Base-by-base conservation (phyloP, 2,113 vertebrate genomes). In the Salminus brasiliensis region DNA sequence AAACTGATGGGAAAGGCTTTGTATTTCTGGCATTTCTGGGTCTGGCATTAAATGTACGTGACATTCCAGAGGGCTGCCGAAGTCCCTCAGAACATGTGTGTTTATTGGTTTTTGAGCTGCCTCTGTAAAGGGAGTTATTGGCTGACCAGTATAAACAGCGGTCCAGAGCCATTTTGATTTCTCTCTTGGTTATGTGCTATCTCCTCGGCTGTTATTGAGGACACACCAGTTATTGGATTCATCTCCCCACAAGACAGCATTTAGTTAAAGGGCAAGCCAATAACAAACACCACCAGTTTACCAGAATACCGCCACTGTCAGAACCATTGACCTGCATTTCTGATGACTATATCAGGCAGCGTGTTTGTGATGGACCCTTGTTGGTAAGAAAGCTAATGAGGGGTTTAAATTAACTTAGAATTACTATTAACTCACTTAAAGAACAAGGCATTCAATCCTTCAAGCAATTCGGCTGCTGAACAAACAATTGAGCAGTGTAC, bases 31-130 rank as follows among this genome's bases (percentile, higher is more conserved):
- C 45, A 7, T n/a, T n/a, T n/a, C 43, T 6, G 36, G 30, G 0
- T n/a, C 30, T n/a, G 18, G 41, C 41, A 62, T 60, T 66, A 47
- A 72, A 47, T 29, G 30, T 43, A 49, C 30, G 15, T 66, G 32
- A 13, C 36, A 30, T 55, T 78, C 47, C 76, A 77, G 65, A 69
- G 80, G 79, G 81, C 72, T 70, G 75, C 27, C 6, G 27, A 52
- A 76, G 59, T 81, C 80, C 82, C 81, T 25, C 29, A 36, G 74
- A 74, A 69, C 59, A 72, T n/a, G 74, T 77, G 66, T 67, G 78
- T 85, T 87, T 88, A 85, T 87, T 85, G 73, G 82, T 79, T 87
- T 85, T 74, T 75, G 78, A 84, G 78, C 78, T 53, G 23, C 13
- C 57, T 62, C 76, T 83, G 77, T 73, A 81, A 60, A 59, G 77